Conservation (phyloP, 2,888 invertebrate species). For the Agapetus fuscipes region DNA sequence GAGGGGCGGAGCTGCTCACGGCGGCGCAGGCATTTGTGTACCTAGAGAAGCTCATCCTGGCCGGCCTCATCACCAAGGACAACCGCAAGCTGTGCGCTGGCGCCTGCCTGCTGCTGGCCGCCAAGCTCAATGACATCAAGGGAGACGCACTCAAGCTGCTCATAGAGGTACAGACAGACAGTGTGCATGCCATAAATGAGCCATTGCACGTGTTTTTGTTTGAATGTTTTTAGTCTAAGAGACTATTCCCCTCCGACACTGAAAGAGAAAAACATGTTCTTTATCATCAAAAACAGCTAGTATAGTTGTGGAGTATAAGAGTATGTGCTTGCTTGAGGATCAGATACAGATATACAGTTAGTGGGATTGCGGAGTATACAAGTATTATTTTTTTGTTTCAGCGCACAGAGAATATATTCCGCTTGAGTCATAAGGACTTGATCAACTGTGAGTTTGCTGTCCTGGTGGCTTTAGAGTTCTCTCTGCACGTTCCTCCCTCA, state of each 20-base stretch:
- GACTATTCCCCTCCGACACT: too few species aligned
- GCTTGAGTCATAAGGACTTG: slow-evolving; percentile 83
- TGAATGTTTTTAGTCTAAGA: slow-evolving; percentile 1
- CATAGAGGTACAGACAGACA: slow-evolving; percentile 78
- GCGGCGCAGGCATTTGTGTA: slow-evolving; percentile 98
- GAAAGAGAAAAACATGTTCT: too few species aligned
- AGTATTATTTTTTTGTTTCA: slow-evolving; percentile 38
- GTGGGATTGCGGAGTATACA: too few species aligned
- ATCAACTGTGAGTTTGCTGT: slow-evolving; percentile 90
- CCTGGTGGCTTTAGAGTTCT: slow-evolving; percentile 89
- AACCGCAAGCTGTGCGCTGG: slow-evolving; percentile 95
- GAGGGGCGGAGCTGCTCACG: slow-evolving; percentile 74
- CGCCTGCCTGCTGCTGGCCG: slow-evolving; percentile 85
- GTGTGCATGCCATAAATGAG: too few species aligned
- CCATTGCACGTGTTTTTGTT: too few species aligned
- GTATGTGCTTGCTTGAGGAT: too few species aligned
- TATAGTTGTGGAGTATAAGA: too few species aligned
- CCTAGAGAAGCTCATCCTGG: slow-evolving; percentile 91
- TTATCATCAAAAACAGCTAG: too few species aligned
- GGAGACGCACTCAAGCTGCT: slow-evolving; percentile 77
- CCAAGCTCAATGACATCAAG: slow-evolving; percentile 95
- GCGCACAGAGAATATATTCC: slow-evolving; percentile 86
- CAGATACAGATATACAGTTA: too few species aligned
- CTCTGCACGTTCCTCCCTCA: slow-evolving; percentile 81
- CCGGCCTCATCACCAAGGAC: slow-evolving; percentile 85